These are phyloP conservation scores for Benitochromis conjunctus DNA, from an alignment of 2,113 vertebrate species.

Conservation along the genomic window DNA sequence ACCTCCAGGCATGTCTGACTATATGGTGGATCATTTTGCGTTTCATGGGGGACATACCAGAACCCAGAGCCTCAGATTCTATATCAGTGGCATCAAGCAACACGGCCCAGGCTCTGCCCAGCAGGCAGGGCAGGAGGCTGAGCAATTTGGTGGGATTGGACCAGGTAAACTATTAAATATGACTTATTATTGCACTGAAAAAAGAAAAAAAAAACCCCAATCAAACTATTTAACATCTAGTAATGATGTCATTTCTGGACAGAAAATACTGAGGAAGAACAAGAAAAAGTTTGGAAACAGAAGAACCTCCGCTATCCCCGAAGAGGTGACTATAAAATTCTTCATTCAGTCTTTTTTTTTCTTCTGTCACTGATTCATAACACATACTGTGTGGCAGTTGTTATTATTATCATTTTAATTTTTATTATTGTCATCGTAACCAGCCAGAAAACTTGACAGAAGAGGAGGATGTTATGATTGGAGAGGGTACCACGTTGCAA, in stretches of 20 bases:
- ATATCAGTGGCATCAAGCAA: conserved; percentile 11
- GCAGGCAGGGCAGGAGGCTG: conserved; percentile 55
- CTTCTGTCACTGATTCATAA: background rate
- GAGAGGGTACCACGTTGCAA: conserved; percentile 75
- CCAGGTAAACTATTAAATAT: conserved; percentile 50
- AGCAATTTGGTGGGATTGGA: conserved; percentile 73
- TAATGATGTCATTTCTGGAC: background rate
- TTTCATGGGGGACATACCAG: conserved; percentile 91
- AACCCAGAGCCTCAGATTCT: conserved; percentile 65
- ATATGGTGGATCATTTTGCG: conserved; percentile 87
- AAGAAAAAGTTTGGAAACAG: conserved; percentile 59
- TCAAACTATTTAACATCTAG: background rate
- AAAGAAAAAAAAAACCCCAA: background rate
- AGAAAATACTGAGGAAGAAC: conserved; percentile 71
- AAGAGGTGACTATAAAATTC: conserved; percentile 47
- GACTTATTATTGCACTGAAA: background rate
- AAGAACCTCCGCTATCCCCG: conserved; percentile 56
- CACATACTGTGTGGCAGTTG: background rate
- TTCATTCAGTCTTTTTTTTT: background rate
- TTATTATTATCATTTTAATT: background rate
- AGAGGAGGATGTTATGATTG: conserved; percentile 72
- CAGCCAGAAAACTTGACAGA: conserved; percentile 49
- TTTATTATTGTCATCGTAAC: background rate
- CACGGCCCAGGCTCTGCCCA: background rate
- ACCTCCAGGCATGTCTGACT: conserved; percentile 78